Percentiles rank a stretch among this genome's conserved stretches.
These are phyloP conservation scores for Chaetodon trifascialis DNA, from an alignment of 2,113 vertebrate species.

Conservation along the genomic window DNA sequence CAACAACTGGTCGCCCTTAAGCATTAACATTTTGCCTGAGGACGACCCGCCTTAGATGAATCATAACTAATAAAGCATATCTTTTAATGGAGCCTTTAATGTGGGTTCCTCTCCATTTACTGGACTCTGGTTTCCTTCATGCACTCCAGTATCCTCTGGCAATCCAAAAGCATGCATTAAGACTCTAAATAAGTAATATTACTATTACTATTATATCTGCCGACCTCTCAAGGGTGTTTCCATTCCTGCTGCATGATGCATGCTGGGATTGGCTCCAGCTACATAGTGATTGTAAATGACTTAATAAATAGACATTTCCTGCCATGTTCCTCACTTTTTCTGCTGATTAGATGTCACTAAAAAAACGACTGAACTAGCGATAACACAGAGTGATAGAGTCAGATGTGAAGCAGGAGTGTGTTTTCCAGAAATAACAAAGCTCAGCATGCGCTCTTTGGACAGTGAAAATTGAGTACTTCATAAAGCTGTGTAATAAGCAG, in stretches of 20 bases:
- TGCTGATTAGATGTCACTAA: slow-evolving; percentile 37
- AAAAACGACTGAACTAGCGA: slow-evolving; percentile 12
- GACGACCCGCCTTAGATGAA: background rate
- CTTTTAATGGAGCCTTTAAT: slow-evolving; percentile 15
- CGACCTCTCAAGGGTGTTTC: slow-evolving; percentile 6
- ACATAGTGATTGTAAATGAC: background rate
- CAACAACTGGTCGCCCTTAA: background rate
- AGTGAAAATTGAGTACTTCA: slow-evolving; percentile 56
- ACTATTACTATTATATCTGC: background rate
- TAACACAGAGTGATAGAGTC: slow-evolving; percentile 34
- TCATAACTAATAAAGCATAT: slow-evolving; percentile 11
- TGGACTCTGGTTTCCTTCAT: background rate
- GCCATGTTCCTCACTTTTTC: background rate
- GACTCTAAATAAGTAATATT: background rate
- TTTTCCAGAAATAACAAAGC: slow-evolving; percentile 59
- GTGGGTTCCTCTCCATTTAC: background rate
- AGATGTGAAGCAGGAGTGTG: slow-evolving; percentile 17
- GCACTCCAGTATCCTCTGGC: background rate
- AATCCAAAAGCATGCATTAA: slow-evolving; percentile 18
- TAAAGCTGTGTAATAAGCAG: slow-evolving; percentile 58
- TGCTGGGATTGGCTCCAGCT: slow-evolving; percentile 24
- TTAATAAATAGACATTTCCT: slow-evolving; percentile 21
- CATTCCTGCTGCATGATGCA: slow-evolving; percentile 3
- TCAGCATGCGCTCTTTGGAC: slow-evolving; percentile 52
- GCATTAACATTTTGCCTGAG: background rate